These are phyloP conservation scores for Eulemur macaco DNA, from an alignment of 2,113 vertebrate species.

Conservation along the genomic window DNA sequence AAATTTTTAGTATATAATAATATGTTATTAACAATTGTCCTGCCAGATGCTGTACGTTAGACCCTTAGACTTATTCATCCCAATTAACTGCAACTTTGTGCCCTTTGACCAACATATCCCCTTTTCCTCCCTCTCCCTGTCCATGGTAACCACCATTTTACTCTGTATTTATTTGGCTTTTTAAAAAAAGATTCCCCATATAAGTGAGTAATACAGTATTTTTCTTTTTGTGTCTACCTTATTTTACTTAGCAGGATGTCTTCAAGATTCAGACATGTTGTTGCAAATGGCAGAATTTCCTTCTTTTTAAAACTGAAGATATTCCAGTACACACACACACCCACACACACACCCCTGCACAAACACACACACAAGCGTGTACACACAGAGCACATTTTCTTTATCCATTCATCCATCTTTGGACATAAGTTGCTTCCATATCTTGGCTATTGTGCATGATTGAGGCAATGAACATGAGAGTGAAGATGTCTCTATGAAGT, in stretches of 20 bases:
- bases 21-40: not conserved
- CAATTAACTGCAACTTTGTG: not conserved
- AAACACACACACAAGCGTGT: not conserved
- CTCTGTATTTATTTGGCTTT: not conserved
- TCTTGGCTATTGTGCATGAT: not conserved
- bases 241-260: not conserved
- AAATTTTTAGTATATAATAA: not conserved
- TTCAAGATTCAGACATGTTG: not conserved
- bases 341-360: not conserved
- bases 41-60: not conserved
- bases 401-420: not conserved
- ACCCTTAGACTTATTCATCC: not conserved
- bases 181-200: not conserved
- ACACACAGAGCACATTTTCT: not conserved
- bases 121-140: not conserved
- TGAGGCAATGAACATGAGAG: not conserved
- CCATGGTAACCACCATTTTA: not conserved
- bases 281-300: not conserved
- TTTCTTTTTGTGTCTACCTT: not conserved
- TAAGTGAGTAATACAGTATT: not conserved
- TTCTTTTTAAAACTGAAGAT: not conserved
- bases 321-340: not conserved
- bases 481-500: not conserved
- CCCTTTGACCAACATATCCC: not conserved
- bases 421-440: not conserved